Evolutionary conservation across 2,888 invertebrate species (phyloP), one percentile per base, ranked within the genome.

Genomic region (Pyrgus malvae): DNA sequence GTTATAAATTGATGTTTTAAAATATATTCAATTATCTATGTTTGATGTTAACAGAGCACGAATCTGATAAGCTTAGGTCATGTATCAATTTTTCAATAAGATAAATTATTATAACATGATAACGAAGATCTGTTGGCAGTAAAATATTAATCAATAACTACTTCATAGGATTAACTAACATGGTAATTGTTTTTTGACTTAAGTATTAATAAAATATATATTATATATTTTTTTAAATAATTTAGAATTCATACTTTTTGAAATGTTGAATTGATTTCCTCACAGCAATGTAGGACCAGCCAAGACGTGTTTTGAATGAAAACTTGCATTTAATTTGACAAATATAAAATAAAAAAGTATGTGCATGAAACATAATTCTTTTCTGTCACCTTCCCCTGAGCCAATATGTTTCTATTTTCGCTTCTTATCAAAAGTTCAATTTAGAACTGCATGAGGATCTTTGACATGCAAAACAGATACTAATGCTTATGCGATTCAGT

Each of bases 1-100:
- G 54, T 54, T 54, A 54, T 40, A 46, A 46, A 54, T 54, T 11
- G 40, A 46, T 54, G 54, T 54, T 54, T 33, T 54, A 17, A 41
- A 49, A 9, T 49, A 41, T 46, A 46, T 46, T 54, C 45, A 53
- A 40, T 27, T 46, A 31, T 41, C 14, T 41, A 41, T 25, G 25
- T 41, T 41, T 25, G 41, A 45, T 45, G 40, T 54, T 54, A 21
- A 45, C 19, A 29, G 38, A 38, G 38, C 38, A 38, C 48, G 38
- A 38, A 8, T 27, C 29, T 29, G 16, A 11, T 48, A n/a, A 37
- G 17, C 35, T 46, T 23, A 45, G 21, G 33, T 40, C 21, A 21
- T 12, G 31, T 7, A 12, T 38, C 17, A 19, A 7, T 11, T 40
- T 40, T 40, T 21, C 21, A 21, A 19, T 2, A 17, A 17, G 16